Evolutionary conservation across 2,888 invertebrate genomes (phyloP).

Genomic region (Luperina testacea): DNA sequence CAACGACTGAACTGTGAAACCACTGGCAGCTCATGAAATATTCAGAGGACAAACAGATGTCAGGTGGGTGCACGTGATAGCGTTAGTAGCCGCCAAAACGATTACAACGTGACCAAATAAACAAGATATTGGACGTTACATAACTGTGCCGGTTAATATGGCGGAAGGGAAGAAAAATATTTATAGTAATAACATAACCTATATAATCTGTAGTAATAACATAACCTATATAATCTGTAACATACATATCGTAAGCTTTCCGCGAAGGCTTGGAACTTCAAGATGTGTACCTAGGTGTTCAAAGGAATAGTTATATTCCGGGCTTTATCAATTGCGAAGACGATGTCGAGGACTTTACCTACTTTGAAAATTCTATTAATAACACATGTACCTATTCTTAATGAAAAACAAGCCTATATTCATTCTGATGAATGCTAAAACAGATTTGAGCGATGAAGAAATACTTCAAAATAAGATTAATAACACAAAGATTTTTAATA

Average conservation of each 20-base stretch:
- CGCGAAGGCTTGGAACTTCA: not conserved
- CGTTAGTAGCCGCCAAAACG: slow-evolving; percentile 41
- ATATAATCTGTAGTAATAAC: slow-evolving; percentile 30
- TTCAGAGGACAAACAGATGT: slow-evolving; percentile 68
- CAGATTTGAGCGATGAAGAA: not conserved
- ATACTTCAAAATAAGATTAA: not conserved
- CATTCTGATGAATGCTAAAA: not conserved
- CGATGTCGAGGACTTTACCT: not conserved
- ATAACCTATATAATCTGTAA: not conserved
- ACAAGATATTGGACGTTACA: slow-evolving; percentile 36
- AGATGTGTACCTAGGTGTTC: not conserved
- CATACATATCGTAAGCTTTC: not conserved
- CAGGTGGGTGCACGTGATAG: slow-evolving; percentile 52
- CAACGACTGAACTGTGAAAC: slow-evolving; percentile 38
- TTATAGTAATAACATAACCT: slow-evolving; percentile 16
- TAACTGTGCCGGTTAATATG: slow-evolving; percentile 3
- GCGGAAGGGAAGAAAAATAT: slow-evolving; percentile 19
- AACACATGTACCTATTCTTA: not conserved
- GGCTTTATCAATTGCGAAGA: not conserved
- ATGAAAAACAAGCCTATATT: not conserved
- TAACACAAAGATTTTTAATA: not conserved
- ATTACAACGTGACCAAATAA: slow-evolving; percentile 59
- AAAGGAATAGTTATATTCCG: not conserved
- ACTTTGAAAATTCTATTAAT: not conserved
- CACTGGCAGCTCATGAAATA: slow-evolving; percentile 69